Base-by-base conservation (phyloP, 2,113 vertebrate genomes). In the Rattus rattus region DNA sequence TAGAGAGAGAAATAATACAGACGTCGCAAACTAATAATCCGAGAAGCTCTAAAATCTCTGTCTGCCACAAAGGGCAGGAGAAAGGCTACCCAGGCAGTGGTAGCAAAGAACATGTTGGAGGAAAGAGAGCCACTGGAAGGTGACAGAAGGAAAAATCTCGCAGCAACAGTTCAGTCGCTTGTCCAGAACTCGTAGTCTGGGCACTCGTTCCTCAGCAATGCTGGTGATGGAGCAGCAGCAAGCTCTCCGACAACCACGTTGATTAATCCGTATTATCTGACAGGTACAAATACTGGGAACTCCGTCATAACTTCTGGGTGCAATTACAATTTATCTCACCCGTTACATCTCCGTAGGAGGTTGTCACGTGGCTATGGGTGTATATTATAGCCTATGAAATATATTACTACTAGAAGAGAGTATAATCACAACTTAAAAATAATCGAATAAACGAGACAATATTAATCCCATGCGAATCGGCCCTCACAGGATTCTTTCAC, bases 1-100 rank as follows among this genome's bases (percentile, higher is more conserved):
- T 13, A 96, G 69, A 94, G 39, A 67, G 88, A 86, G 20, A 14
- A 92, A 54, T 79, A 89, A 75, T 52, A 24, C 56, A 94, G 24
- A 20, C 39, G 30, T 80, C 33, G 90, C 90, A 87, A 96, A 72
- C 43, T 65, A 94, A 67, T 77, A 14, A 95, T 26, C 76, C 63
- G 20, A 81, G 63, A 28, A 85, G 22, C 43, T 47, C 0, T 56
- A 72, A 2, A 56, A 67, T 80, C 28, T 90, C 24, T 22, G 56
- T 76, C 61, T 22, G 56, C 76, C 61, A 47, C 52, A 94, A 91
- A 56, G 12, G 43, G 26, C n/a, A 84, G 39, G 59, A 19, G 54
- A 89, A 92, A 80, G 59, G 65, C n/a, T 88, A 72, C 61, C 63
- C 16, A 2, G 26, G 59, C 75, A 90, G 1, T 14, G n/a, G 39